Conservation (phyloP, 2,797 vertebrate species). For the Hypotaenidia philippensis region DNA sequence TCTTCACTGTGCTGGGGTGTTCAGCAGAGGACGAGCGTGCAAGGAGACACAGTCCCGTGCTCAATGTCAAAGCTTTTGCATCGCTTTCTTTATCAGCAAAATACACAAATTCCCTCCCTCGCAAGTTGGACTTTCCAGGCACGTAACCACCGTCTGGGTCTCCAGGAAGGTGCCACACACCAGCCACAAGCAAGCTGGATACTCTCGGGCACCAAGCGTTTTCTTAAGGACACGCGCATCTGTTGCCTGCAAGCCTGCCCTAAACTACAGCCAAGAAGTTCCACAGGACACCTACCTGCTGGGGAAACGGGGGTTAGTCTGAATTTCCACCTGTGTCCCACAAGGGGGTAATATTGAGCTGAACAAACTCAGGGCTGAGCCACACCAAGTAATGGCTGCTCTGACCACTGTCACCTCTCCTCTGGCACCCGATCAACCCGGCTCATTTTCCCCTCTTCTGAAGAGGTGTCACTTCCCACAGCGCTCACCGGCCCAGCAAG, state of each 20-base stretch:
- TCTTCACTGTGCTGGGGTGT: not conserved
- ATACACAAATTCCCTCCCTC: not conserved
- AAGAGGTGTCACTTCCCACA: not conserved
- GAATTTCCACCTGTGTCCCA: slow-evolving; percentile 54
- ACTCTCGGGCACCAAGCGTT: not conserved
- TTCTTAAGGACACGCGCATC: not conserved
- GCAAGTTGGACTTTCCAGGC: not conserved
- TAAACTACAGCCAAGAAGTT: not conserved
- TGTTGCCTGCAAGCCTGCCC: not conserved
- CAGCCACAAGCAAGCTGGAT: not conserved
- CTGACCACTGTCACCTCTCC: not conserved
- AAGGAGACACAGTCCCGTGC: not conserved
- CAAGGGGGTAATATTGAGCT: slow-evolving; percentile 73
- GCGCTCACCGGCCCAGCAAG: not conserved
- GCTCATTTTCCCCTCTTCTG: not conserved
- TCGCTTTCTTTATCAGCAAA: not conserved
- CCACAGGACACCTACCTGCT: not conserved
- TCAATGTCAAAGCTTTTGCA: not conserved
- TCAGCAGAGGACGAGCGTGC: not conserved
- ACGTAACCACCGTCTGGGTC: rapidly evolving
- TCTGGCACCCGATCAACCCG: rapidly evolving
- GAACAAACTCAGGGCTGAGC: not conserved
- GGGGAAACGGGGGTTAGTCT: not conserved
- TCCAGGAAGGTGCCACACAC: not conserved
- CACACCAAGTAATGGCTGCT: not conserved